Base-by-base conservation (phyloP, 2,797 vertebrate genomes). In the Epinephelus awoara region DNA sequence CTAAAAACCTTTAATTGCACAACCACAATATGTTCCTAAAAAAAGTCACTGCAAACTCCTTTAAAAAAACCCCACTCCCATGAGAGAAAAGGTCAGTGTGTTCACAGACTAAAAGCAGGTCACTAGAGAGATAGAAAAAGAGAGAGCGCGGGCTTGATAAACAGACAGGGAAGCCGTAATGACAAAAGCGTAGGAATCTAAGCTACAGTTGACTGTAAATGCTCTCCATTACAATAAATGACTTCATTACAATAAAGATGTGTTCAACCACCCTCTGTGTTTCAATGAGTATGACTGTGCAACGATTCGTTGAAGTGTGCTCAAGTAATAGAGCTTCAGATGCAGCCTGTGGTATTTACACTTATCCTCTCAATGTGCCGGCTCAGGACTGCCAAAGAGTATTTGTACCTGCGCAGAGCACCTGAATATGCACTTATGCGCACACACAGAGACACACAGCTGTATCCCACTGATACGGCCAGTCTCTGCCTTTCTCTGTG, bases 181-280 rank as follows among this genome's bases (percentile, higher is more conserved):
- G 69, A 83, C 54, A 73, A 80, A 85, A 67, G 70, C 59, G 27
- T 29, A 80, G 62, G 65, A 76, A 83, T 71, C 72, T 61, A 64
- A 81, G 79, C 79, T 81, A 84, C 72, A 91, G 78, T 63, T 87
- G 84, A 83, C 76, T 89, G 72, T 91, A 85, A 92, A 89, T 83
- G 85, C 47, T 90, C 80, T 83, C 83, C 72, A 88, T 92, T 89
- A 82, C 84, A 88, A 91, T 85, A 92, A 92, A 92, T 82, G 80
- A 89, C 89, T 93, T 91, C 88, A 93, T 89, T 92, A 85, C 77
- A 89, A 89, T 87, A 88, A 89, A 86, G 88, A 89, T 88, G 91
- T 84, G 82, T 91, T 90, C 87, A 89, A 56, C 89, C 88, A 69
- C 89, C 93, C 88, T 85, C 90, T 90, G 91, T 84, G 89, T 88